Evolutionary conservation across 2,113 vertebrate species (phyloP), one percentile per base, ranked within the genome.

Genomic region (Ptychochromis oligacanthus): DNA sequence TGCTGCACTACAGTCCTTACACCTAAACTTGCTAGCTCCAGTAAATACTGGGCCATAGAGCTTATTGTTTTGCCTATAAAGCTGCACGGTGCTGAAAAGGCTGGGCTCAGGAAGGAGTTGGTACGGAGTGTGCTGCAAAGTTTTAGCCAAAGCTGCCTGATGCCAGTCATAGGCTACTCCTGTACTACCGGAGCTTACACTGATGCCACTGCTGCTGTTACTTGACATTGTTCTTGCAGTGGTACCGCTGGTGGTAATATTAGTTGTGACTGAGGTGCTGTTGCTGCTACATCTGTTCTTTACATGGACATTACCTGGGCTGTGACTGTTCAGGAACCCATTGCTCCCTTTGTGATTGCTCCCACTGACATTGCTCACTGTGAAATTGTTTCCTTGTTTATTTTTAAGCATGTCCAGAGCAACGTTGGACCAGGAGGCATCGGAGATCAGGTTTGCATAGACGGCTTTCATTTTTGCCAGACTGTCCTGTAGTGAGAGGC

Each of bases 71-170:
- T 99, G 98, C 87, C 98, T 92, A 94, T 99, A 99, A 24, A 99
- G 97, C 93, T 99, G 98, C 64, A 99, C 98, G 2, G 98, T 99
- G 95, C 98, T 99, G 93, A 99, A 99, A 58, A 99, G 97, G 94
- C 98, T 99, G 6, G 98, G 98, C 92, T 99, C 98, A 0, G 98
- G 98, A 49, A 99, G 96, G 87, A 99, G 97, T 89, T 98, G 98
- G 0, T 98, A 99, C 0, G 98, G 96, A 6, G 97, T 97, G 94
- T 99, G 98, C 94, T 99, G 98, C 82, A 99, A 90, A 22, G 98
- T 99, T 96, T 99, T 99, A 81, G 98, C 98, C 90, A 99, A 92
- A 0, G 98, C 98, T 55, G 98, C 98, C 90, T 99, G 98, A 92
- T 99, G 98, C 98, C 98, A 99, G 95, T 99, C 98, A 8, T 99